Evolutionary conservation across 2,797 vertebrate species (phyloP).

Genomic region (Cuniculus paca): DNA sequence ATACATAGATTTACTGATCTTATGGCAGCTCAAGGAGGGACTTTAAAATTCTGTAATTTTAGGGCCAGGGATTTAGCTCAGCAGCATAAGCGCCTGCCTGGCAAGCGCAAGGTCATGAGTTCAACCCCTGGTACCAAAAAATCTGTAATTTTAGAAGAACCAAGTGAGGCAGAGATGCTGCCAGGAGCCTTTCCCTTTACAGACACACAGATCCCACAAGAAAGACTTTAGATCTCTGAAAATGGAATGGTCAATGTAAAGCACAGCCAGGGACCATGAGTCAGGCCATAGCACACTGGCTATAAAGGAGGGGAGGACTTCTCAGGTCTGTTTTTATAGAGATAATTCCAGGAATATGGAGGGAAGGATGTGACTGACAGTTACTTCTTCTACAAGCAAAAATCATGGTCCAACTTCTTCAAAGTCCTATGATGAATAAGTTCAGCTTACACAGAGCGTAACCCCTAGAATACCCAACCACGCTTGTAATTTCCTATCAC

Average conservation of each 20-base stretch:
- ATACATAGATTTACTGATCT: neutral
- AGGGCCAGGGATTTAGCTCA: too few species aligned
- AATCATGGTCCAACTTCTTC: neutral
- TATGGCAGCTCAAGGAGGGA: neutral
- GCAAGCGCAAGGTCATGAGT: too few species aligned
- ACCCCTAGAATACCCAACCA: neutral
- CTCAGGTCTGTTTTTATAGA: neutral
- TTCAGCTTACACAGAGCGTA: neutral
- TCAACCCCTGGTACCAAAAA: too few species aligned
- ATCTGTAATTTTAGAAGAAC: neutral
- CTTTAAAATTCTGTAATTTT: neutral
- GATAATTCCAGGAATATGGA: neutral
- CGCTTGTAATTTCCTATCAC: neutral
- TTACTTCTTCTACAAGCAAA: neutral
- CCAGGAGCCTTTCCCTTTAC: neutral
- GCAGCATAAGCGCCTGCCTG: too few species aligned
- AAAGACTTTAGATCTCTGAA: neutral
- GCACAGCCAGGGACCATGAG: neutral
- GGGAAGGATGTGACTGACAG: neutral
- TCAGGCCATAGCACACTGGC: neutral
- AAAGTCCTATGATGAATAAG: neutral
- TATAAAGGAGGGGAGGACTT: neutral
- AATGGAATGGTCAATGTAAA: neutral
- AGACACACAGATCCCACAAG: neutral
- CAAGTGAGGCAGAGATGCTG: neutral